Percentiles rank a stretch among this genome's conserved stretches.
These are phyloP conservation scores for Casuarius casuarius DNA, from an alignment of 2,113 vertebrate species.

Conservation along the genomic window DNA sequence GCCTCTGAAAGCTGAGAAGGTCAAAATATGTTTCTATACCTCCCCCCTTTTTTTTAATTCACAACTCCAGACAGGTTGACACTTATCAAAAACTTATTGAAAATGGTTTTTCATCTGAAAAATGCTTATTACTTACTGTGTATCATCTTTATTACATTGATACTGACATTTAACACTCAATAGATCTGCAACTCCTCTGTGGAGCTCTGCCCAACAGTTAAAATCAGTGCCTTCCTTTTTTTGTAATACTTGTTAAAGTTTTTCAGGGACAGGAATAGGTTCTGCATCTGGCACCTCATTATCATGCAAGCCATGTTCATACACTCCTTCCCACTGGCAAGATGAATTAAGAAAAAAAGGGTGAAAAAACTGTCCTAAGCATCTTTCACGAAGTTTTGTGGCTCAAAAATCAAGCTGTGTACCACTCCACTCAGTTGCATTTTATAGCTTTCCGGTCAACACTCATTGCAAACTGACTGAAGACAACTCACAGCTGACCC, in stretches of 20 bases:
- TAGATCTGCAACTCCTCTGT: conserved; percentile 60
- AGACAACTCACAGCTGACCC: background rate
- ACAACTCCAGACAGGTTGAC: conserved; percentile 55
- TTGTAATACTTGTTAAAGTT: conserved; percentile 1
- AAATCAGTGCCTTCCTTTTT: conserved; percentile 27
- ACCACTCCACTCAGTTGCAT: background rate
- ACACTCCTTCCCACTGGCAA: background rate
- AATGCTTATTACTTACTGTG: conserved; percentile 48
- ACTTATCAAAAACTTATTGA: conserved; percentile 52
- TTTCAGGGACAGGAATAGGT: background rate
- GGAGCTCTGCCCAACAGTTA: conserved; percentile 32
- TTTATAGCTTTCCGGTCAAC: background rate
- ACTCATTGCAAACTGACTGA: background rate
- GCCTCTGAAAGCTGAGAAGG: conserved; percentile 52
- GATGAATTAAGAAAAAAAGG: background rate
- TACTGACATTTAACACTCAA: conserved; percentile 74
- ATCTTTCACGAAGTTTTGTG: background rate
- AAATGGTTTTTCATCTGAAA: conserved; percentile 59
- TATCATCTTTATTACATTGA: conserved; percentile 69
- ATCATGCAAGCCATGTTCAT: conserved; percentile 6
- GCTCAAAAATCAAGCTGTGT: background rate
- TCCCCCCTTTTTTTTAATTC: background rate
- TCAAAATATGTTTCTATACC: background rate
- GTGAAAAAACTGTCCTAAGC: background rate
- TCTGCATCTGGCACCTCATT: background rate